Evolutionary conservation across 2,888 invertebrate genomes (phyloP), one percentile per base, ranked within the genome.

Genomic region (Hipparchia sbordonii): DNA sequence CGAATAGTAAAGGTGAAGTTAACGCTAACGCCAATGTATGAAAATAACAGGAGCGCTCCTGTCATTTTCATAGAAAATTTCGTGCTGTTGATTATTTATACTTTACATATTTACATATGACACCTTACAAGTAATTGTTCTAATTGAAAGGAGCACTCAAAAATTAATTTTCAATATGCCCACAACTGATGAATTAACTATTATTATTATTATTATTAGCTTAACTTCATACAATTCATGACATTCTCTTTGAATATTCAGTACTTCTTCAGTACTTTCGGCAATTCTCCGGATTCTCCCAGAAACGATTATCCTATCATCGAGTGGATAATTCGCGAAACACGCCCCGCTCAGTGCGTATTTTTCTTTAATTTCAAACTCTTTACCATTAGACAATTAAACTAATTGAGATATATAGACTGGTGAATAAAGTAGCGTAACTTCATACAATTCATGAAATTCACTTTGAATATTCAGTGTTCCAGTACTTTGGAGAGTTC

Each of bases 221-320:
- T 0, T 23, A 23, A 23, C 48, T 68, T 10, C 23, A 68, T 59
- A 59, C 59, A 69, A 48, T 76, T 77, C 71, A 72, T 69, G 56
- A 74, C 74, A 74, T 75, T 70, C 75, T 63, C 71, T 77, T 77
- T 74, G 76, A 73, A 72, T 77, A 73, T 76, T 77, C 72, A 74
- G 76, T 76, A 78, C 23, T 23, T 23, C 74, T 73, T 73, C 74
- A 70, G 76, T 73, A 75, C 78, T 78, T 78, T 75, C 75, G 71
- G 77, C 78, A 76, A 76, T 74, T 72, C 76, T 70, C 23, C 51
- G 75, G 72, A 72, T 76, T 76, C 76, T 77, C 76, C 77, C 72
- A 75, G 76, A 77, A 79, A 77, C 81, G 79, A 81, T 81, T 81
- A 81, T 80, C 76, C 79, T 78, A 80, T 80, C 66, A 76, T 76